These are phyloP conservation scores for Metacarcinus magister DNA, from an alignment of 2,888 invertebrate species.

Conservation along the genomic window DNA sequence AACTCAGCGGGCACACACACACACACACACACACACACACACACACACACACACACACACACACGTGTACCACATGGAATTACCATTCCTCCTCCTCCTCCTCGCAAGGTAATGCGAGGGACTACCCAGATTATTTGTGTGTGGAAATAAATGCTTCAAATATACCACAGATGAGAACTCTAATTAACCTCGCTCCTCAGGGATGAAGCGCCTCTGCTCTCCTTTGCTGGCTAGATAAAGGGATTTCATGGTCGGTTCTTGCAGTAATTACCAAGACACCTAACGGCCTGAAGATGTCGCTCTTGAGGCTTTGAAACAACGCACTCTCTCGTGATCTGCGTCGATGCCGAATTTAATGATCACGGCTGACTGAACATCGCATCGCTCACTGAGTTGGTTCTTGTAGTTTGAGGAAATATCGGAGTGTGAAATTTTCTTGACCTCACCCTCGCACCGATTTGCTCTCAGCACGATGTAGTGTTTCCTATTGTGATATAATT, in stretches of 20 bases:
- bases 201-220: neutral
- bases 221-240: neutral
- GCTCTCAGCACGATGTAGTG: neutral
- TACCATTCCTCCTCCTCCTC: neutral
- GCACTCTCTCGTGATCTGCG: neutral
- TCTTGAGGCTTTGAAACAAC: conserved; percentile 7
- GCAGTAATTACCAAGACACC: conserved; percentile 42
- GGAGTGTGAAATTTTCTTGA: conserved; percentile 13
- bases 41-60: neutral
- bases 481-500: neutral
- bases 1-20: conserved; percentile 31
- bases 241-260: conserved; percentile 29
- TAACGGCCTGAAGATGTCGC: conserved; percentile 6
- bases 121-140: neutral
- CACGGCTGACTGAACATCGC: neutral
- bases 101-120: conserved; percentile 10
- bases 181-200: conserved; percentile 29
- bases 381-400: neutral
- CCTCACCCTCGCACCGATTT: neutral
- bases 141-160: conserved; percentile 32
- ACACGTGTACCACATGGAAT: neutral
- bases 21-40: conserved; percentile 34
- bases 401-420: neutral
- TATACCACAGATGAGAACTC: conserved; percentile 35
- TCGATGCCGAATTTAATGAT: neutral